Evolutionary conservation across 2,888 invertebrate species (phyloP), one percentile per base, ranked within the genome.

Genomic region (Anodontia alba): DNA sequence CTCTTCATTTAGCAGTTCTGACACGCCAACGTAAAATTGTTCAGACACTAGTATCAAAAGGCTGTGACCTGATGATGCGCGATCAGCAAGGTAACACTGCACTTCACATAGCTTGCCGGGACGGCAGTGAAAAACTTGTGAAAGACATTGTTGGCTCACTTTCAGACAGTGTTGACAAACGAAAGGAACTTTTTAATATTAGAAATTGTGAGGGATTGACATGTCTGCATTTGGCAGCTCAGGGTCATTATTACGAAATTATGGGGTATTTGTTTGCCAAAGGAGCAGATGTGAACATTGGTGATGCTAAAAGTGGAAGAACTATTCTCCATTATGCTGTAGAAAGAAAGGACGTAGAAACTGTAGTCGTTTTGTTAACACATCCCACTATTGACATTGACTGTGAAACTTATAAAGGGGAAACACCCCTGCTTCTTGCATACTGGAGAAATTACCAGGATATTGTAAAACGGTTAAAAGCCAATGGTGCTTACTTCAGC

Each of bases 241-340:
- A 80, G 8, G 72, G 81, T 1, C 81, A 85, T 31, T 76, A 81
- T n/a, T 74, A 73, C 43, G 68, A 78, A 29, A 81, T 89, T 36
- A 72, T 87, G 46, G 80, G 85, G 43, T 67, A 82, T 67, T 51
- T 89, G n/a, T 78, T 87, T n/a, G 77, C 80, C 1, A 83, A 78
- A 36, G 87, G 86, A 33, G 86, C 86, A 1, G 76, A 87, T 38
- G 81, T 89, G 10, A 89, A 89, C 69, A 80, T 84, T 15, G 81
- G 83, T 5, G 89, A 89, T 66, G 84, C 86, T 0, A 89, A 87
- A 81, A 85, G 84, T 75, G 89, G 89, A 20, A 76, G 84, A 36
- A 87, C 89, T 0, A 83, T 87, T 46, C 81, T 89, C 5, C 89
- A 89, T 77, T 78, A 81, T 42, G 87, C 89, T 0, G 85, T 78